Conservation (phyloP, 2,113 vertebrate genomes). For the Sapajus apella region DNA sequence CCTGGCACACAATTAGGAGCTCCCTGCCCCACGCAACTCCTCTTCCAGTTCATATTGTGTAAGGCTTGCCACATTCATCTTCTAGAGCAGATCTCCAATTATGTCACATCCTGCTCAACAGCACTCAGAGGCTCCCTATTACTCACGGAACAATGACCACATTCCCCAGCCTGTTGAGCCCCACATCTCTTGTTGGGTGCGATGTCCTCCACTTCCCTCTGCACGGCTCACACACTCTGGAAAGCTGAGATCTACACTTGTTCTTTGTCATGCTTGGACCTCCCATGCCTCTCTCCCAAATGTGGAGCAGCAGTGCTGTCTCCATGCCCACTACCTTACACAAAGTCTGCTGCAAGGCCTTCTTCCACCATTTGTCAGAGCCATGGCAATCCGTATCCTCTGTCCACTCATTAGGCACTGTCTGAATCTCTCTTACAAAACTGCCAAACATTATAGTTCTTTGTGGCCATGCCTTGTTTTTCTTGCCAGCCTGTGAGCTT, state of each 20-base stretch:
- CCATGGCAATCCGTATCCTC: background rate
- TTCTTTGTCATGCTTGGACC: background rate
- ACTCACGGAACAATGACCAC: background rate
- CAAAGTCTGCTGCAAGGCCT: background rate
- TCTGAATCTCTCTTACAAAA: background rate
- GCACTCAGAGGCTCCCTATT: background rate
- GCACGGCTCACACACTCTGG: no score
- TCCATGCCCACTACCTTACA: no score
- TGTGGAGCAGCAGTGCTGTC: fast-evolving
- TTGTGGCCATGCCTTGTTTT: background rate
- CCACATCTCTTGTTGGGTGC: background rate
- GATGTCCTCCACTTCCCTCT: background rate
- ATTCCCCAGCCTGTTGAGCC: background rate
- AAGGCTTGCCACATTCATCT: background rate
- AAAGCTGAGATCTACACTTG: background rate
- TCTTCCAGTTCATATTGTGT: background rate
- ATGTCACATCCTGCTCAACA: background rate
- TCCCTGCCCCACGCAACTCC: background rate
- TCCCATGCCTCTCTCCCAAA: fast-evolving
- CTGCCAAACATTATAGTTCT: no score
- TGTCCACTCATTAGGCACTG: background rate
- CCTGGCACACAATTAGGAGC: background rate
- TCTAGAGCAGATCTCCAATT: background rate
- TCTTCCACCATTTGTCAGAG: background rate
- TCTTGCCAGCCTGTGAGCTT: background rate